A percentile compares a stretch with the other conserved stretches of the same genome.
Conservation (phyloP, 1,140 invertebrate genomes). For the Anadara kagoshimensis region DNA sequence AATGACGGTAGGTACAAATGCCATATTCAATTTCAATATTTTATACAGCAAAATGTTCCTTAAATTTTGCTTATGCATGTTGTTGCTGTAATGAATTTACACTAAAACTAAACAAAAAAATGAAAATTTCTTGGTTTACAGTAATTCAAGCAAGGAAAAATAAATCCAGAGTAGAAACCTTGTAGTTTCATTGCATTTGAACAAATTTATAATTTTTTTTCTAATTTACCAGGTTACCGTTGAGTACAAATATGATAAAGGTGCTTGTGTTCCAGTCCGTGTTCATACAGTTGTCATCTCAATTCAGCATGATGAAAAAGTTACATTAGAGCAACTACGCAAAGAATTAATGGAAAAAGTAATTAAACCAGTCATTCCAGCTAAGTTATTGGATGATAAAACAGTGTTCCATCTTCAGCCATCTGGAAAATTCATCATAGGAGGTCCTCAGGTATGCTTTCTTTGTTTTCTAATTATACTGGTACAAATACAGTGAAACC, state of each 20-base stretch:
- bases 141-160: too few relatives aligned
- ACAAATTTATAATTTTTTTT: background rate
- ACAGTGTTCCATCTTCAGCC: constrained; percentile 98
- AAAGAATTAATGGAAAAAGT: constrained; percentile 93
- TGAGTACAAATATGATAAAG: constrained; percentile 74
- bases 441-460: constrained; percentile 90
- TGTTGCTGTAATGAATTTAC: too few relatives aligned
- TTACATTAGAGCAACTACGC: constrained; percentile 88
- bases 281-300: constrained; percentile 99
- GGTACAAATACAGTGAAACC: too few relatives aligned
- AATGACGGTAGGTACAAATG: too few relatives aligned
- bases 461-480: too few relatives aligned
- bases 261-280: constrained; percentile 90
- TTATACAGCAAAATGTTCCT: too few relatives aligned
- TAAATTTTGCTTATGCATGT: too few relatives aligned
- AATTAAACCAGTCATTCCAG: constrained; percentile 93
- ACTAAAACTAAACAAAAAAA: too few relatives aligned
- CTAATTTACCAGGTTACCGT: constrained; percentile 73
- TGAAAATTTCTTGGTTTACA: too few relatives aligned
- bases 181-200: background rate
- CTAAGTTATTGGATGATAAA: constrained; percentile 91
- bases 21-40: too few relatives aligned
- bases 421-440: constrained; percentile 94
- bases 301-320: constrained; percentile 95
- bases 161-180: too few relatives aligned